Conservation (phyloP, 92 coral and sea anemone genomes). For the Meandrina meandrites region DNA sequence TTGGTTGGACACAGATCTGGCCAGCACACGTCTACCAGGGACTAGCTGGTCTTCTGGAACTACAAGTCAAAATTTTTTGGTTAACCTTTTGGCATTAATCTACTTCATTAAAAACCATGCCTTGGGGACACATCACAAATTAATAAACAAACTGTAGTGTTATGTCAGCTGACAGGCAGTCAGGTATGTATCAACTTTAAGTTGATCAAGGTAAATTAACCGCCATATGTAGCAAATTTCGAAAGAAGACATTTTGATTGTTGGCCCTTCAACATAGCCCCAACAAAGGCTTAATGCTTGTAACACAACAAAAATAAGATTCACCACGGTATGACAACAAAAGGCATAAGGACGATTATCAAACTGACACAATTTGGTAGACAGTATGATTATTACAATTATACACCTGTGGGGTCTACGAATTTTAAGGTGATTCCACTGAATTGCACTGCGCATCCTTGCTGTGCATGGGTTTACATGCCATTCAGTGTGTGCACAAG, state of each 20-base stretch:
- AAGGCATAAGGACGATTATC: neutral
- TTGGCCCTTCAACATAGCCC: too few species aligned
- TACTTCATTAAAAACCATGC: neutral
- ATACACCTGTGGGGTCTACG: too few species aligned
- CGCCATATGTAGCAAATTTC: too few species aligned
- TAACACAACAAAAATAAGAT: neutral
- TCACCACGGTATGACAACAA: neutral
- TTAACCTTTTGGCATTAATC: neutral
- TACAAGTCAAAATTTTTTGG: slow-evolving; percentile 1
- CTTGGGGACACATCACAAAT: neutral
- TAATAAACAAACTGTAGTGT: neutral
- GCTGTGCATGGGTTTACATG: too few species aligned
- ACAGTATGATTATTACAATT: too few species aligned
- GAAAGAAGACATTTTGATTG: too few species aligned
- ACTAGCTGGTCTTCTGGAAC: slow-evolving; percentile 82
- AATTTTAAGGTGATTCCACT: too few species aligned
- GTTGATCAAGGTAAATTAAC: too few species aligned
- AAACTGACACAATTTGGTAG: neutral
- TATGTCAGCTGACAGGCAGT: neutral
- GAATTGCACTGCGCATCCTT: too few species aligned
- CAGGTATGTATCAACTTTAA: too few species aligned
- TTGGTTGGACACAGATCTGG: slow-evolving; percentile 64
- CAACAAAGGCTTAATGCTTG: too few species aligned
- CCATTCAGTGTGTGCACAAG: too few species aligned
- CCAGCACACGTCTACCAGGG: slow-evolving; percentile 86